Evolutionary conservation across 2,113 vertebrate species (phyloP).

Genomic region (Perca schrenkii): DNA sequence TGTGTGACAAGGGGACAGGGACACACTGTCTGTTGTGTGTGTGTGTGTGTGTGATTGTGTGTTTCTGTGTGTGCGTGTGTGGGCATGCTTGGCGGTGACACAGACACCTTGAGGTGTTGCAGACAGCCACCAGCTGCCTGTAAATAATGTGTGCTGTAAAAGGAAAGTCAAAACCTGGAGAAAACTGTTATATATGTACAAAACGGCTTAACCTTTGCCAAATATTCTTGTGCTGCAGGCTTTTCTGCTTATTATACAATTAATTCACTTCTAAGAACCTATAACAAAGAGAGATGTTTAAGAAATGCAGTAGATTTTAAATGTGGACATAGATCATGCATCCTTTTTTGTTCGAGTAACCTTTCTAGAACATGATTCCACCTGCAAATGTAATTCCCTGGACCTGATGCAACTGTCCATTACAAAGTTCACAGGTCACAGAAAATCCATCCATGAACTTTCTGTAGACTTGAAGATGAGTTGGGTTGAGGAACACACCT

Average conservation of each 20-base stretch:
- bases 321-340: neutral
- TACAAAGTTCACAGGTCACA: neutral
- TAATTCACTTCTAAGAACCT: neutral
- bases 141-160: slow-evolving; percentile 80
- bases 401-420: neutral
- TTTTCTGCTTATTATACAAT: neutral
- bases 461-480: neutral
- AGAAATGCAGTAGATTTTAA: neutral
- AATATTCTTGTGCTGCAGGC: neutral
- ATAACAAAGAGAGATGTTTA: neutral
- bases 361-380: neutral
- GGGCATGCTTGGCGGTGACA: slow-evolving; percentile 62
- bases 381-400: neutral
- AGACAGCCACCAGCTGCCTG: slow-evolving; percentile 75
- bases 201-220: neutral
- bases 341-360: neutral
- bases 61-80: slow-evolving; percentile 13
- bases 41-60: slow-evolving; percentile 35
- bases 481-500: neutral
- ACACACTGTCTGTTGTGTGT: slow-evolving; percentile 54
- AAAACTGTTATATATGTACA: slow-evolving; percentile 29
- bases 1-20: slow-evolving; percentile 74
- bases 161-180: slow-evolving; percentile 60
- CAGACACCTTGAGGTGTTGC: slow-evolving; percentile 78
- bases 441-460: neutral